Conservation (phyloP, 1,140 invertebrate species). For the Leptinotarsa texana region DNA sequence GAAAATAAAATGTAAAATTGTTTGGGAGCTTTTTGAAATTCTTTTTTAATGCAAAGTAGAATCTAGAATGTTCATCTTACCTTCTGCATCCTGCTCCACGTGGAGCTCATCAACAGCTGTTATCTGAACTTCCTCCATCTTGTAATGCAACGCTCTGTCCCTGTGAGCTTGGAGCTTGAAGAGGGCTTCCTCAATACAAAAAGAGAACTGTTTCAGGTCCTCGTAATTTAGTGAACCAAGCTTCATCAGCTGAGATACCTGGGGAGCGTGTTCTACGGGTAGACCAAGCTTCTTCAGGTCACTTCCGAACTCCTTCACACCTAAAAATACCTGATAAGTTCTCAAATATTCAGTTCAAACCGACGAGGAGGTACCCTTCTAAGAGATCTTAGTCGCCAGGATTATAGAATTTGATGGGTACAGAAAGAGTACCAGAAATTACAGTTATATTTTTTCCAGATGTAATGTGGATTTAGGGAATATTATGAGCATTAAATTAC, state of each 20-base stretch:
- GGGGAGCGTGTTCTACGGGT: conserved; percentile 96
- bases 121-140: conserved; percentile 97
- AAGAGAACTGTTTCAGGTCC: conserved; percentile 89
- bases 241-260: conserved; percentile 95
- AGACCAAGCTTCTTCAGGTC: conserved; percentile 90
- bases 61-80: too few relatives aligned
- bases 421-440: too few relatives aligned
- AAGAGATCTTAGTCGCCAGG: too few relatives aligned
- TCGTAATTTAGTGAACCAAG: conserved; percentile 88
- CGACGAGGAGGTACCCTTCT: too few relatives aligned
- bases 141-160: conserved; percentile 90
- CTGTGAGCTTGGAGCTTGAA: conserved; percentile 83
- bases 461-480: too few relatives aligned
- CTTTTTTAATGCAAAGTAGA: too few relatives aligned
- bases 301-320: conserved; percentile 85
- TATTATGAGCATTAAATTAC: too few relatives aligned
- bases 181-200: conserved; percentile 86
- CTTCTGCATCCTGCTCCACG: conserved; percentile 81
- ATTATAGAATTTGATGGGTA: too few relatives aligned
- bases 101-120: conserved; percentile 96
- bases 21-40: too few relatives aligned
- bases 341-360: too few relatives aligned
- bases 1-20: too few relatives aligned
- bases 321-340: conserved; percentile 26
- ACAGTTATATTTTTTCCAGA: too few relatives aligned